Percentiles rank a stretch among this genome's conserved stretches.
Conservation (phyloP, 2,797 vertebrate genomes). For the Notamacropus eugenii region DNA sequence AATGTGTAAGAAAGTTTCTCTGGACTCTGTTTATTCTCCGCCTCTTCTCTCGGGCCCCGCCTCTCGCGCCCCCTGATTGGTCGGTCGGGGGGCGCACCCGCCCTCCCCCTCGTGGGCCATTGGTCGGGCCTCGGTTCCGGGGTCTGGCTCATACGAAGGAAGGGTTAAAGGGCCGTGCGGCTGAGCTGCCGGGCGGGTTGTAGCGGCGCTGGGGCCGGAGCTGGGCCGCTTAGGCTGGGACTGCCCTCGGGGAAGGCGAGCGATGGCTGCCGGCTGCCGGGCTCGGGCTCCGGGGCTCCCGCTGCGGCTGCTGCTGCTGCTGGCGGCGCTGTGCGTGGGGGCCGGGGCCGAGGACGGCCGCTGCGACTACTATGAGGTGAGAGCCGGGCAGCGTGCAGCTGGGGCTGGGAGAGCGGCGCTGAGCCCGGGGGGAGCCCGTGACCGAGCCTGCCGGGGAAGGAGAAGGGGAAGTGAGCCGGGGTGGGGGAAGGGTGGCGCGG, state of each 20-base stretch:
- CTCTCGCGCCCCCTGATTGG: background rate
- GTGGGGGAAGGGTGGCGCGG: background rate
- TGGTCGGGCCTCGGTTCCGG: conserved; percentile 33
- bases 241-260: background rate
- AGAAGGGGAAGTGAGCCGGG: conserved; percentile 45
- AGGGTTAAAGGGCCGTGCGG: conserved; percentile 34
- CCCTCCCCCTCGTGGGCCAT: conserved; percentile 12
- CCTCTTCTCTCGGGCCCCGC: background rate
- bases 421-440: background rate
- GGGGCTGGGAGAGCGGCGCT: background rate
- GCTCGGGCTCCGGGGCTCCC: background rate
- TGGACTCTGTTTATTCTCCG: background rate
- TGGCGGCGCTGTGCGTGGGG: background rate
- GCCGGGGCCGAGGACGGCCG: conserved; percentile 76
- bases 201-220: too few species aligned
- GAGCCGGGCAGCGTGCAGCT: conserved; percentile 14
- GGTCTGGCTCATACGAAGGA: background rate
- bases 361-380: conserved; percentile 67
- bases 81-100: background rate
- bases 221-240: background rate
- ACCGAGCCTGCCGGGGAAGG: conserved; percentile 25
- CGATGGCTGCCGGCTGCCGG: background rate
- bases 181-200: rapidly evolving
- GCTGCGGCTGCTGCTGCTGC: conserved; percentile 67
- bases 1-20: background rate